These are phyloP conservation scores for Pitangus sulphuratus DNA, from an alignment of 2,797 vertebrate genomes.

Conservation along the genomic window DNA sequence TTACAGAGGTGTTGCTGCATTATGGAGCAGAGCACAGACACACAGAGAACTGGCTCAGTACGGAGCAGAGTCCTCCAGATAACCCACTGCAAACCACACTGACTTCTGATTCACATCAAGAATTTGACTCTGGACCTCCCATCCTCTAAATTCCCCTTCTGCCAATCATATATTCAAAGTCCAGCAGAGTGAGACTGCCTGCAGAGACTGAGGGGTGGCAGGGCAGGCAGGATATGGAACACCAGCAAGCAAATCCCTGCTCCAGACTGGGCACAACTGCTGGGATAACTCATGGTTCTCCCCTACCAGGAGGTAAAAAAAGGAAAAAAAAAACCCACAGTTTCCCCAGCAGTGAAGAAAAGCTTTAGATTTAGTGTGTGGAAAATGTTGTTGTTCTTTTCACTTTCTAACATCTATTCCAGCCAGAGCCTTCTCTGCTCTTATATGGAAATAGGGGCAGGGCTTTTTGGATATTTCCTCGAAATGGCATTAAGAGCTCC, in stretches of 20 bases:
- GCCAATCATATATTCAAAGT: not conserved
- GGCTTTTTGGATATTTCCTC: constrained; percentile 24
- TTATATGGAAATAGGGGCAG: constrained; percentile 24
- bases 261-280: not conserved
- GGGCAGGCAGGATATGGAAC: constrained; percentile 38
- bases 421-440: constrained; percentile 27
- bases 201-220: not conserved
- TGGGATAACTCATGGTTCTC: constrained; percentile 8
- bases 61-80: fast-evolving
- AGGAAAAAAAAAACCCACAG: not conserved
- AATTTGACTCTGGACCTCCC: not conserved
- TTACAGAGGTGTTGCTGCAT: not conserved
- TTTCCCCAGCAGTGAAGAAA: constrained; percentile 41
- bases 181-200: not conserved
- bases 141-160: not conserved
- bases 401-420: constrained; percentile 48
- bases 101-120: not conserved
- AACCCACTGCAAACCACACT: not conserved
- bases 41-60: not conserved
- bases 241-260: constrained; percentile 40
- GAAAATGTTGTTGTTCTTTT: constrained; percentile 39
- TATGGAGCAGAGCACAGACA: not conserved
- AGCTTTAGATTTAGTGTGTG: constrained; percentile 46
- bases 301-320: not conserved
- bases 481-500: constrained; percentile 20